Conservation (phyloP, 2,888 invertebrate species). For the Mongoloraphidia duomilia region DNA sequence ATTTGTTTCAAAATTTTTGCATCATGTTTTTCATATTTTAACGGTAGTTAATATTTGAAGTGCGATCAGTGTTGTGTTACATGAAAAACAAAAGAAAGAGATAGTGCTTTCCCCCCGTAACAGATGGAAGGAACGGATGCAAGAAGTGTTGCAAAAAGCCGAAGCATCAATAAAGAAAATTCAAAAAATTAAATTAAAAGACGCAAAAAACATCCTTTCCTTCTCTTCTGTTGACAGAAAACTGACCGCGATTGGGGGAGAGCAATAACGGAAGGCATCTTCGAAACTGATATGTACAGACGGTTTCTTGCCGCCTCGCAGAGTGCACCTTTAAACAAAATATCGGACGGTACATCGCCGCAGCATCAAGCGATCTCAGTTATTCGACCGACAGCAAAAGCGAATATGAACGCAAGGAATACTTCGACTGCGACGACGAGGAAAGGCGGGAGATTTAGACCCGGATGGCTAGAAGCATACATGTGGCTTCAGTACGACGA, state of each 20-base stretch:
- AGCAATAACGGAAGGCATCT: slow-evolving; percentile 21
- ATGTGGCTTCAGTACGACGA: slow-evolving; percentile 62
- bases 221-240: slow-evolving; percentile 51
- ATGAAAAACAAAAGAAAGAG: not conserved
- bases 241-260: slow-evolving; percentile 33
- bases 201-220: slow-evolving; percentile 35
- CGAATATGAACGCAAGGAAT: not conserved
- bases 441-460: slow-evolving; percentile 51
- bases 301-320: slow-evolving; percentile 20
- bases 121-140: slow-evolving; percentile 24
- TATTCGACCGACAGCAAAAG: not conserved
- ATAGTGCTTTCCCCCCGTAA: slow-evolving; percentile 17
- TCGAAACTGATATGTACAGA: slow-evolving; percentile 14
- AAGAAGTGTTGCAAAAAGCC: slow-evolving; percentile 7
- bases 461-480: slow-evolving; percentile 52
- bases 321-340: slow-evolving; percentile 18
- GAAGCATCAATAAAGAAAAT: slow-evolving; percentile 8
- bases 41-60: no score
- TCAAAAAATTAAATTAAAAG: not conserved
- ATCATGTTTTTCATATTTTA: no score
- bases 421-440: slow-evolving; percentile 23
- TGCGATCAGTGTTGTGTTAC: no score
- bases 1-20: no score
- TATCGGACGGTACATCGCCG: slow-evolving; percentile 2
- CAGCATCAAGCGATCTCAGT: slow-evolving; percentile 2